Evolutionary conservation across 2,888 invertebrate species (phyloP).

Genomic region (Ophonus ardosiacus): DNA sequence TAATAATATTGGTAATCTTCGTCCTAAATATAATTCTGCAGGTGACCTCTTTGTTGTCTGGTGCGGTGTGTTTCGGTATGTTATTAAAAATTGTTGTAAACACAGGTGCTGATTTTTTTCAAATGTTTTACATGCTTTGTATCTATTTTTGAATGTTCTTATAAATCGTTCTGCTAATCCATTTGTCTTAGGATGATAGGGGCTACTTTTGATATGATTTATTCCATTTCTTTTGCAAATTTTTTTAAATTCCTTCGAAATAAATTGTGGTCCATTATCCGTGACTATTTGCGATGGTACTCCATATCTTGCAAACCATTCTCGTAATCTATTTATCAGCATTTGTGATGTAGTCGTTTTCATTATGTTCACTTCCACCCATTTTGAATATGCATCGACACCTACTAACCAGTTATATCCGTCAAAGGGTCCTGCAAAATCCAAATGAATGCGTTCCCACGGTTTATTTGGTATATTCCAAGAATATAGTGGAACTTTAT

Average conservation of each 20-base stretch:
- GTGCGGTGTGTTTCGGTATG: neutral
- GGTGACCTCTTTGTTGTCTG: too few species aligned
- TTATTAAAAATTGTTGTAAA: neutral
- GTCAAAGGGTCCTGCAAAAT: slow-evolving; percentile 60
- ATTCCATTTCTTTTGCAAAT: slow-evolving; percentile 61
- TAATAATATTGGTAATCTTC: too few species aligned
- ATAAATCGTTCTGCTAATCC: neutral
- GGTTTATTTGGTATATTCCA: too few species aligned
- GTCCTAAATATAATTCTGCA: too few species aligned
- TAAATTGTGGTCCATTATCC: slow-evolving; percentile 66
- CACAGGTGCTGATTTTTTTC: neutral
- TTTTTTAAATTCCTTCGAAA: slow-evolving; percentile 66
- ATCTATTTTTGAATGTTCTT: too few species aligned
- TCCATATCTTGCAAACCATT: slow-evolving; percentile 65
- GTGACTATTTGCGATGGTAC: slow-evolving; percentile 66
- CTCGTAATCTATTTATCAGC: slow-evolving; percentile 63
- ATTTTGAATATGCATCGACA: slow-evolving; percentile 67
- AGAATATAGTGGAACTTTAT: slow-evolving; percentile 62
- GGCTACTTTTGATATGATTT: neutral
- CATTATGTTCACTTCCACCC: slow-evolving; percentile 66
- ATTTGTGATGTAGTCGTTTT: slow-evolving; percentile 59
- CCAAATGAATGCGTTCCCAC: too few species aligned
- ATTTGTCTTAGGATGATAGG: neutral
- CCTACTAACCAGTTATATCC: slow-evolving; percentile 64
- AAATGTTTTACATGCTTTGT: neutral